Conservation (phyloP, 2,113 vertebrate genomes). For the Clarias magur region DNA sequence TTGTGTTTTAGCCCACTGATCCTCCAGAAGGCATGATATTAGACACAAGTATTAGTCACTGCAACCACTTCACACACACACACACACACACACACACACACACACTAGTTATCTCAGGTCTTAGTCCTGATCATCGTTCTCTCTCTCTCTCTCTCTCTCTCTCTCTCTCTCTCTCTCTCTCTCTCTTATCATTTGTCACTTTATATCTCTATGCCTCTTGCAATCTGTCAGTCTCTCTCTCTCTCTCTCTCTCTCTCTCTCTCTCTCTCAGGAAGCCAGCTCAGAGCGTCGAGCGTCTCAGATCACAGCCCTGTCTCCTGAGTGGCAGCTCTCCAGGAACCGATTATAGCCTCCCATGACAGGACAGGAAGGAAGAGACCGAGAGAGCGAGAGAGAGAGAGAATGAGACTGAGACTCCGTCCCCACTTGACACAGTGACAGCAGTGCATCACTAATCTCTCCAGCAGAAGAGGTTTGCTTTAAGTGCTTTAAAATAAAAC, state of each 20-base stretch:
- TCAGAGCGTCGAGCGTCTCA: conserved; percentile 59
- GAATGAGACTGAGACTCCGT: conserved; percentile 3
- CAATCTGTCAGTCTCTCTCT: background rate
- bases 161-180: conserved; percentile 8
- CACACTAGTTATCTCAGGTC: background rate
- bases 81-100: conserved; percentile 2
- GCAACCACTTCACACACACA: background rate
- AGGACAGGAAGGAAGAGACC: conserved; percentile 13
- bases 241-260: conserved; percentile 54
- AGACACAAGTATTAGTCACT: conserved; percentile 40
- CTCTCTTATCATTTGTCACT: conserved; percentile 45
- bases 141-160: background rate
- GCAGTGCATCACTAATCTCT: conserved; percentile 15
- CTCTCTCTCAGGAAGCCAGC: conserved; percentile 60
- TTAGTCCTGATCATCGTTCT: background rate
- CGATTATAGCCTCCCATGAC: conserved; percentile 40
- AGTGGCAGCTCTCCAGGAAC: conserved; percentile 53
- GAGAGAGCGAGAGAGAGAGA: conserved; percentile 20
- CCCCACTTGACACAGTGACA: background rate
- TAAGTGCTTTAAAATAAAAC: background rate
- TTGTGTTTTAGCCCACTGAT: conserved; percentile 54
- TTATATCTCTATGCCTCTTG: background rate
- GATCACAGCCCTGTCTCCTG: conserved; percentile 45
- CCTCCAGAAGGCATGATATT: conserved; percentile 50
- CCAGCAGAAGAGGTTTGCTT: background rate